Evolutionary conservation across 2,113 vertebrate species (phyloP).

Genomic region (Vidua chalybeata): DNA sequence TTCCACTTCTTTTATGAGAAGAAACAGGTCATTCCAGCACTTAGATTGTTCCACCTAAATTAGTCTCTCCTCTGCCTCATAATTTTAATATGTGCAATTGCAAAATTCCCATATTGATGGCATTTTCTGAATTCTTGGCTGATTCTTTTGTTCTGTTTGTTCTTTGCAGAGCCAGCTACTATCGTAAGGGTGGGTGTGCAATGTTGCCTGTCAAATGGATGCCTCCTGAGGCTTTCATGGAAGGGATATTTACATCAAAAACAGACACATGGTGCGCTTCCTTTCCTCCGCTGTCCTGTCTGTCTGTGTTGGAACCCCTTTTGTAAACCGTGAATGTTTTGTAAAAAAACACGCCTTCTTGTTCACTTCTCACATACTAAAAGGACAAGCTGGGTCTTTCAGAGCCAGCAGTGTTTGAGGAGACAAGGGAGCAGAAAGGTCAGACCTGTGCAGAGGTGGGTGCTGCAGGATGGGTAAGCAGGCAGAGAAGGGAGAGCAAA

Average conservation of each 20-base stretch:
- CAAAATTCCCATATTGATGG: not conserved
- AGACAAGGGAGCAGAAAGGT: not conserved
- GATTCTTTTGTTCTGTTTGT: not conserved
- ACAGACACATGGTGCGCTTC: conserved; percentile 93
- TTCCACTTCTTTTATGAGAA: not conserved
- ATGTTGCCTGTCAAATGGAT: conserved; percentile 99
- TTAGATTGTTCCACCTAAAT: not conserved
- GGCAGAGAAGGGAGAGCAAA: not conserved
- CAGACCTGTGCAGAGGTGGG: not conserved
- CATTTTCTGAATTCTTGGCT: not conserved
- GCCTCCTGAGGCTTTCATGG: conserved; percentile 99
- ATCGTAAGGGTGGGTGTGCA: conserved; percentile 96
- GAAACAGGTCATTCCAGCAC: not conserved
- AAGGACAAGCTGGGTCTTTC: not conserved
- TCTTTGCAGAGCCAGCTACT: conserved; percentile 91
- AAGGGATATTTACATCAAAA: conserved; percentile 98
- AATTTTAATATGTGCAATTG: not conserved
- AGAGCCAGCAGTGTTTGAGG: not conserved
- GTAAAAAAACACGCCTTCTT: not conserved
- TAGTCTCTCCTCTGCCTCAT: not conserved
- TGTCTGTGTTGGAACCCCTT: not conserved
- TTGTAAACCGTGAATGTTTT: not conserved
- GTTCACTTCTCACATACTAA: not conserved
- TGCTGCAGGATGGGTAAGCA: not conserved
- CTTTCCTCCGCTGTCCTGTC: not conserved